Evolutionary conservation across 1,140 invertebrate genomes (phyloP).

Genomic region (Holcopasites calliopsidis): DNA sequence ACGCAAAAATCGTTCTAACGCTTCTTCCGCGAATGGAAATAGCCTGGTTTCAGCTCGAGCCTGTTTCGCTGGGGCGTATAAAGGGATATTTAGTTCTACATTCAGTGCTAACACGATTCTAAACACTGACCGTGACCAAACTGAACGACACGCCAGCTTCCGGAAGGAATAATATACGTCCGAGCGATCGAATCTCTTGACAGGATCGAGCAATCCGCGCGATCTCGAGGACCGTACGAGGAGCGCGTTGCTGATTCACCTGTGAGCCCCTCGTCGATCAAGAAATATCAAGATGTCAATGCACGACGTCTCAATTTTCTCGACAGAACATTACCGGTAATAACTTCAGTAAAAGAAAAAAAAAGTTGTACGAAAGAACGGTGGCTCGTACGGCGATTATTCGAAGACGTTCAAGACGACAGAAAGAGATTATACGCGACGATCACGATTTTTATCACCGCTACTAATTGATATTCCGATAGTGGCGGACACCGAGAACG

Average conservation of each 20-base stretch:
- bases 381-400: no score
- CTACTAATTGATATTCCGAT: constrained; percentile 53
- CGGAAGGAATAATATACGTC: background rate
- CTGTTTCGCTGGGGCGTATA: no score
- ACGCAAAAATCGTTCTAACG: no score
- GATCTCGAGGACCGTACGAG: background rate
- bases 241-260: constrained; percentile 29
- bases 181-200: background rate
- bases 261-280: background rate
- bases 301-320: constrained; percentile 2
- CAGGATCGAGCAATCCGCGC: background rate
- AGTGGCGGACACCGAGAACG: constrained; percentile 21
- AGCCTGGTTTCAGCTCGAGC: no score
- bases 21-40: no score
- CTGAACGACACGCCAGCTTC: background rate
- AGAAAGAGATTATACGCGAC: constrained; percentile 30
- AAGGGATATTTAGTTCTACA: background rate
- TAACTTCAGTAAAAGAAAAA: background rate
- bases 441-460: constrained; percentile 56
- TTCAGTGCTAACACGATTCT: background rate
- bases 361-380: background rate
- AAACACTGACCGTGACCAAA: background rate
- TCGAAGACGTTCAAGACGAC: constrained; percentile 13
- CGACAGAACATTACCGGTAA: background rate
- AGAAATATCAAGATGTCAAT: no score